These are phyloP conservation scores for Boulengeromyrus knoepffleri DNA, from an alignment of 2,113 vertebrate genomes.

Conservation along the genomic window DNA sequence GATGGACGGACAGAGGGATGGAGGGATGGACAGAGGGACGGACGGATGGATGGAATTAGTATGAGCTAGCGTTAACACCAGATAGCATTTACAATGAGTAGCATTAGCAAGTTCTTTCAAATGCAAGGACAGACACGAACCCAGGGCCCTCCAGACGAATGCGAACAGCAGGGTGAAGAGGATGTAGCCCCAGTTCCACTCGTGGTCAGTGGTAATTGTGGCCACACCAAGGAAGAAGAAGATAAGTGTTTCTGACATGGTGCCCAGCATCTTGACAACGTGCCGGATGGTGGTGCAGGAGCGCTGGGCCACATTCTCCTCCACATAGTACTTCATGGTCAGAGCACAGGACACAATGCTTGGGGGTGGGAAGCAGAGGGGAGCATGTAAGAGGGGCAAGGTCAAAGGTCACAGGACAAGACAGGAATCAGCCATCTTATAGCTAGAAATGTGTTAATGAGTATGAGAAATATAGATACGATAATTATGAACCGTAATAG, in stretches of 20 bases:
- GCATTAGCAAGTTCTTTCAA: background rate
- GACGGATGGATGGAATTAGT: background rate
- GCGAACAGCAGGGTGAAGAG: slow-evolving; percentile 86
- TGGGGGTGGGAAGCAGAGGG: slow-evolving; percentile 28
- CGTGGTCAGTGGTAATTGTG: slow-evolving; percentile 86
- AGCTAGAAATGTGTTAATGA: background rate
- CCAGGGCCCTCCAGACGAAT: slow-evolving; percentile 82
- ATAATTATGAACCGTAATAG: background rate
- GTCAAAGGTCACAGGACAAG: background rate
- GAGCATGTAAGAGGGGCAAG: background rate
- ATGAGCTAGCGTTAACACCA: background rate
- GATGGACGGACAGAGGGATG: background rate
- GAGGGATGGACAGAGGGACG: background rate
- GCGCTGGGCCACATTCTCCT: slow-evolving; percentile 91
- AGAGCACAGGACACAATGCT: slow-evolving; percentile 90
- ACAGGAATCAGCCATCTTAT: background rate
- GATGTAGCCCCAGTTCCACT: slow-evolving; percentile 96
- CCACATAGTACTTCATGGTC: slow-evolving; percentile 96
- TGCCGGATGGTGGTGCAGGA: slow-evolving; percentile 93
- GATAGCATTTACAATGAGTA: background rate
- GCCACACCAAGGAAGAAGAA: slow-evolving; percentile 97
- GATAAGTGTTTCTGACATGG: slow-evolving; percentile 91
- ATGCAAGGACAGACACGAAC: slow-evolving; percentile 54
- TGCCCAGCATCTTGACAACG: slow-evolving; percentile 92
- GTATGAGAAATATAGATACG: background rate